Evolutionary conservation across 2,797 vertebrate species (phyloP).

Genomic region (Clamator glandarius): DNA sequence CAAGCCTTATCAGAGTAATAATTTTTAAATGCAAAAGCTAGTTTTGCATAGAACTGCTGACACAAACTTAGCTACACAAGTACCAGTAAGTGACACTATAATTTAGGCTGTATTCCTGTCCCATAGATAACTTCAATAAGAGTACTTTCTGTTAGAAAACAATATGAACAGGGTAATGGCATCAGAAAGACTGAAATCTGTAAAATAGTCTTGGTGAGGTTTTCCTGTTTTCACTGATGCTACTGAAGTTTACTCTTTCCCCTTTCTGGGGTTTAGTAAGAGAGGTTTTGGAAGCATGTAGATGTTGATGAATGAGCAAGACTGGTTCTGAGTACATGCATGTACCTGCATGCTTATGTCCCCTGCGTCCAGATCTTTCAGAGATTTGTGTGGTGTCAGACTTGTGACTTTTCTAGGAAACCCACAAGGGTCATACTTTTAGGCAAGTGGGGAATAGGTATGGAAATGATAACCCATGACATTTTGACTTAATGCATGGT

Average conservation of each 20-base stretch:
- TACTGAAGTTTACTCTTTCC: not conserved
- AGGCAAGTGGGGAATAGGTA: not conserved
- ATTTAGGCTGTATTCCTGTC: conserved; percentile 37
- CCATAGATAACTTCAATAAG: conserved; percentile 2
- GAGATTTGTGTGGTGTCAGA: not conserved
- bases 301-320: not conserved
- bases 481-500: not conserved
- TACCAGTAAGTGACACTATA: not conserved
- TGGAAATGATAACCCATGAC: not conserved
- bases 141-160: not conserved
- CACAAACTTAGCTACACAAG: not conserved
- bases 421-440: not conserved
- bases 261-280: not conserved
- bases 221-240: not conserved
- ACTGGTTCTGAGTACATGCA: not conserved
- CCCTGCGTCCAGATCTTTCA: rapidly evolving
- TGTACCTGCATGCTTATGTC: not conserved
- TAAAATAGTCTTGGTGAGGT: not conserved
- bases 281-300: not conserved
- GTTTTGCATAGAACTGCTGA: conserved; percentile 41
- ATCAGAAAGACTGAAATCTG: not conserved
- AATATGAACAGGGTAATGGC: not conserved
- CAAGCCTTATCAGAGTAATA: not conserved
- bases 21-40: not conserved
- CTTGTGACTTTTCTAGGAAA: not conserved